phyloP scores from a whole-genome alignment of 2,113 vertebrate species.

The Vombatus ursinus region DNA sequence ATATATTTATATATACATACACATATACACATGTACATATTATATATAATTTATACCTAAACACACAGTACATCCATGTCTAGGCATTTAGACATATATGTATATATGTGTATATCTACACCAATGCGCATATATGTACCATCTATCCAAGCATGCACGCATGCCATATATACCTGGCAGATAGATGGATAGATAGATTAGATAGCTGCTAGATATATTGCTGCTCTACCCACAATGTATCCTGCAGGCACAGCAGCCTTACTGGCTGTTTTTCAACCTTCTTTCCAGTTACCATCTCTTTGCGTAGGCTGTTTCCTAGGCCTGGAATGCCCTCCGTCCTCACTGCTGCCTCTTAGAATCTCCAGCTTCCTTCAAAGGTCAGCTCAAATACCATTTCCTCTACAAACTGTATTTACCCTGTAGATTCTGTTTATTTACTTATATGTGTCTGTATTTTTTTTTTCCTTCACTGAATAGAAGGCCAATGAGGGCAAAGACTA shows the following conservation, averaged over 20 bases:
- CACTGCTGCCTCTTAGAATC: background rate
- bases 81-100: too few species aligned
- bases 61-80: too few species aligned
- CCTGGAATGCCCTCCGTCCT: background rate
- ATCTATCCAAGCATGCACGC: too few species aligned
- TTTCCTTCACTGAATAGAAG: background rate
- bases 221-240: background rate
- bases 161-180: too few species aligned
- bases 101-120: too few species aligned
- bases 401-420: background rate
- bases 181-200: background rate
- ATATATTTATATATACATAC: background rate
- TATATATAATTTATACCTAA: too few species aligned
- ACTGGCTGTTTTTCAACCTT: background rate
- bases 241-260: background rate
- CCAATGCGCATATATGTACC: too few species aligned
- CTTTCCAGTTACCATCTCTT: background rate
- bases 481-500: background rate
- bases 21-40: background rate
- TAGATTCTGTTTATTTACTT: background rate
- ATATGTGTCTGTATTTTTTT: background rate
- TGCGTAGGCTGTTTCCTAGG: background rate
- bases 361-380: background rate
- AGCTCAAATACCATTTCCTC: background rate
- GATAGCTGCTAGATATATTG: background rate